phyloP scores from a whole-genome alignment of 2,888 invertebrate genomes.

The Cephus pygmeus region DNA sequence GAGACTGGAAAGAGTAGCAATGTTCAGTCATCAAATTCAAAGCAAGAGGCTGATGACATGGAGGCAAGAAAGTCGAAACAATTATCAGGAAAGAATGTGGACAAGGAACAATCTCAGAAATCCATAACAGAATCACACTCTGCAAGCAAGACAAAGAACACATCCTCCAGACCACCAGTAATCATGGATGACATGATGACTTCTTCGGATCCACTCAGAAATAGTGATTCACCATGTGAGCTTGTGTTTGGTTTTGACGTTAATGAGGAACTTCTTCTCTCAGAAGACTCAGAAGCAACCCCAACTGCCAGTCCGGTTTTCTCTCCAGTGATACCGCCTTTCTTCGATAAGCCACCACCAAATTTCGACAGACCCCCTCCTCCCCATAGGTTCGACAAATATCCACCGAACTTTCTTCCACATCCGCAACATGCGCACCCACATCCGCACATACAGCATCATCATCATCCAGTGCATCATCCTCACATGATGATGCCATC shows the following conservation, averaged over 20 bases:
- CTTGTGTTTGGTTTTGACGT: slow-evolving; percentile 86
- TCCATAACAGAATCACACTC: slow-evolving; percentile 21
- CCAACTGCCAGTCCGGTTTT: slow-evolving; percentile 38
- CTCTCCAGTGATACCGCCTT: slow-evolving; percentile 33
- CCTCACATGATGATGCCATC: slow-evolving; percentile 48
- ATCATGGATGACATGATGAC: slow-evolving; percentile 76
- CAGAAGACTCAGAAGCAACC: slow-evolving; percentile 50
- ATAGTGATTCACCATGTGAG: slow-evolving; percentile 68
- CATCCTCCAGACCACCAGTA: slow-evolving; percentile 73
- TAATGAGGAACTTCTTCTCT: slow-evolving; percentile 77
- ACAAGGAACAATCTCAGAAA: slow-evolving; percentile 41
- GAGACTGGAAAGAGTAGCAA: slow-evolving; percentile 1
- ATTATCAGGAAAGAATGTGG: slow-evolving; percentile 17
- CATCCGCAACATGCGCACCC: slow-evolving; percentile 36
- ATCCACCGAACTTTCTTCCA: slow-evolving; percentile 42
- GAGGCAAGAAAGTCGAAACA: slow-evolving; percentile 37
- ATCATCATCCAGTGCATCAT: slow-evolving; percentile 33
- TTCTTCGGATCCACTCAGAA: slow-evolving; percentile 49
- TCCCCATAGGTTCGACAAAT: slow-evolving; percentile 43
- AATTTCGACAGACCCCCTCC: slow-evolving; percentile 50
- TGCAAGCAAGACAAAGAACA: slow-evolving; percentile 21
- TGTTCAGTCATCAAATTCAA: background rate
- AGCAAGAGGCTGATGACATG: background rate
- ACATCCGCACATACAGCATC: slow-evolving; percentile 6
- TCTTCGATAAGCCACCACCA: slow-evolving; percentile 45